These are phyloP conservation scores for cattle (Bos taurus) DNA, from an alignment of 2,113 vertebrate species.

Conservation along the genomic window DNA sequence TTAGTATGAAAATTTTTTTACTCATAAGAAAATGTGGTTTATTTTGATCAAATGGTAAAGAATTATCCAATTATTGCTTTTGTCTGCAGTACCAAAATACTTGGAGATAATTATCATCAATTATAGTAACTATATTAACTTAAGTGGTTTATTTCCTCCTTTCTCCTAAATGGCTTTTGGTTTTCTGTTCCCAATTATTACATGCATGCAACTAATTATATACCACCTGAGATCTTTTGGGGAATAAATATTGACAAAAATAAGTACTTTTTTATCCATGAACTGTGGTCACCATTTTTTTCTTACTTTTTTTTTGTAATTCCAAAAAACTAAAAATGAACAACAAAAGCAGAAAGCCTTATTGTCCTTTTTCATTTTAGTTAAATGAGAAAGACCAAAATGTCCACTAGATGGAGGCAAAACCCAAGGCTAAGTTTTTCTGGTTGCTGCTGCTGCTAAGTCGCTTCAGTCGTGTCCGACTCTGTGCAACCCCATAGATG, in stretches of 20 bases:
- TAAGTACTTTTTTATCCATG: background rate
- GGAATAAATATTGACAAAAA: background rate
- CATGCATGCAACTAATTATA: background rate
- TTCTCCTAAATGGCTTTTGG: background rate
- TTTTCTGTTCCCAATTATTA: background rate
- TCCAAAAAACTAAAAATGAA: background rate
- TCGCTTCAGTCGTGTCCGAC: no score
- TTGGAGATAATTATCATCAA: background rate
- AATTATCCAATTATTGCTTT: background rate
- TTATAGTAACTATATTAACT: background rate
- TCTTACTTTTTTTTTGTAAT: background rate
- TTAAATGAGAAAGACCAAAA: background rate
- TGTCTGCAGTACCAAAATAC: background rate
- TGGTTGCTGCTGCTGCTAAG: background rate
- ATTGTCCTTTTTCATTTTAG: background rate
- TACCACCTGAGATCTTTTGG: background rate
- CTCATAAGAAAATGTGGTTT: background rate
- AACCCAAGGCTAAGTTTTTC: background rate
- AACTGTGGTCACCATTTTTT: background rate
- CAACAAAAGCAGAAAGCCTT: background rate
- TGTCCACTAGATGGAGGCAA: slow-evolving; percentile 51
- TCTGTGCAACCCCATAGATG: no score
- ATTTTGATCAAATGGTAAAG: background rate
- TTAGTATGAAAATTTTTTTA: background rate
- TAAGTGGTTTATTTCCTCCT: background rate